These are phyloP conservation scores for Bombus waltoni DNA, from an alignment of 1,140 invertebrate genomes.

Conservation along the genomic window DNA sequence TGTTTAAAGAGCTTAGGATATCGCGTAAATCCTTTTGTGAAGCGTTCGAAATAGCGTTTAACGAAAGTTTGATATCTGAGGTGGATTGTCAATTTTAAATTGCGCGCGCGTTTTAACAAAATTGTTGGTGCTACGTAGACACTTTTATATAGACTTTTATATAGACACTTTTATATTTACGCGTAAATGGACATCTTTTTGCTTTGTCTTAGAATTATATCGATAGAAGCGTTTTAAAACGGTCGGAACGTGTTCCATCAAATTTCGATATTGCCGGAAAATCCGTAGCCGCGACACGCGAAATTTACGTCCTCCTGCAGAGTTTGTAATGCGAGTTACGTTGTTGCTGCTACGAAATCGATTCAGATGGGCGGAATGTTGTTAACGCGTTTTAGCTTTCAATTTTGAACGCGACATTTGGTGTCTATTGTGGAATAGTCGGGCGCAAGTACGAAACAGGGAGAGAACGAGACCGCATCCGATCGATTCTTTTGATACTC, in stretches of 20 bases:
- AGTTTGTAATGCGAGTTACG: constrained; percentile 47
- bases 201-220: background rate
- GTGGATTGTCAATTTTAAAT: background rate
- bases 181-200: no score
- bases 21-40: no score
- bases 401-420: constrained; percentile 55
- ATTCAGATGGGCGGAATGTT: constrained; percentile 52
- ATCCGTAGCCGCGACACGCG: constrained; percentile 16
- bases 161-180: background rate
- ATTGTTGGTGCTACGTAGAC: background rate
- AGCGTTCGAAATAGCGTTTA: no score
- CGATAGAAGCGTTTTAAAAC: background rate
- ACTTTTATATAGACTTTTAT: background rate
- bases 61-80: no score
- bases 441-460: constrained; percentile 26
- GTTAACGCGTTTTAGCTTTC: constrained; percentile 57
- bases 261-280: constrained; percentile 22
- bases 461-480: constrained; percentile 5
- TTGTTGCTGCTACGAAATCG: constrained; percentile 41
- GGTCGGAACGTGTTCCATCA: background rate
- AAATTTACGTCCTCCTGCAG: constrained; percentile 38
- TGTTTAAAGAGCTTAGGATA: no score
- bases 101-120: background rate
- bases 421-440: constrained; percentile 52
- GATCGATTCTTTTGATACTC: constrained; percentile 40